phyloP scores from a whole-genome alignment of 2,113 vertebrate genomes.

The Myotis yumanensis region DNA sequence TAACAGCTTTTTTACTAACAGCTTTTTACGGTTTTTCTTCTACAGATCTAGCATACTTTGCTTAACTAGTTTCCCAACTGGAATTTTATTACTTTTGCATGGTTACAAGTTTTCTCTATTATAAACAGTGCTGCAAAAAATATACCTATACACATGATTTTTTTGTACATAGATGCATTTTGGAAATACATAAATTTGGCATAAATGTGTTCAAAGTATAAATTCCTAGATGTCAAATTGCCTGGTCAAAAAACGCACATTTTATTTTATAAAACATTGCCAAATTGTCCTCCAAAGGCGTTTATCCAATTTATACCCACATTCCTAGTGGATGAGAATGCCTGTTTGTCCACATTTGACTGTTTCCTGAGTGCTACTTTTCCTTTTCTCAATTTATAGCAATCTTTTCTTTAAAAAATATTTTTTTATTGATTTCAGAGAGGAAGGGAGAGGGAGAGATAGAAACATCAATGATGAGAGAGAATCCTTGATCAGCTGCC shows the following conservation, averaged over 20 bases:
- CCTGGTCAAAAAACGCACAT: not conserved
- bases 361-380: not conserved
- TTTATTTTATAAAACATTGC: not conserved
- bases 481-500: too few relatives aligned
- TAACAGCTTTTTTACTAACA: not conserved
- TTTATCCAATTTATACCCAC: not conserved
- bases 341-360: not conserved
- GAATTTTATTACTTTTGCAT: not conserved
- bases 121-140: not conserved
- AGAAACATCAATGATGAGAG: too few relatives aligned
- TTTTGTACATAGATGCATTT: not conserved
- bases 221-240: not conserved
- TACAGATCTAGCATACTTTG: not conserved
- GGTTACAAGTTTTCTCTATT: not conserved
- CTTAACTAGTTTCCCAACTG: not conserved
- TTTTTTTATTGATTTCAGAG: too few relatives aligned
- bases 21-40: not conserved
- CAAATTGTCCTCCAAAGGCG: not conserved
- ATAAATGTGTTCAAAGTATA: not conserved
- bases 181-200: not conserved
- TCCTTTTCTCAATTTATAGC: not conserved
- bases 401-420: not conserved
- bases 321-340: not conserved
- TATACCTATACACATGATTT: not conserved
- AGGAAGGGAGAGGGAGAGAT: too few relatives aligned